phyloP scores from a whole-genome alignment of 2,113 vertebrate genomes.

The Brachyistius frenatus region DNA sequence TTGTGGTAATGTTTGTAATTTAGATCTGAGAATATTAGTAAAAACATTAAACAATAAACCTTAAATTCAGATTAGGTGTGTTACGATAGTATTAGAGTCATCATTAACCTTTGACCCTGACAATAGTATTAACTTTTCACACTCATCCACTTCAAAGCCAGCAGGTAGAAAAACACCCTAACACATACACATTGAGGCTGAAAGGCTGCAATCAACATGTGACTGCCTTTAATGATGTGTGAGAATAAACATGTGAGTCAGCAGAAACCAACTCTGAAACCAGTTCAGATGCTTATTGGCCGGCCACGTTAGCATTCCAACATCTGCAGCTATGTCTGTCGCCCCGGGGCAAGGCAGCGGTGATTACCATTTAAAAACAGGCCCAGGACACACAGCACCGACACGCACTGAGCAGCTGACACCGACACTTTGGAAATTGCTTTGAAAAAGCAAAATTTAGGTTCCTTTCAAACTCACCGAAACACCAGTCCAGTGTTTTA shows the following conservation, averaged over 20 bases:
- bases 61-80: not conserved
- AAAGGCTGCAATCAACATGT: conserved; percentile 60
- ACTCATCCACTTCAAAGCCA: conserved; percentile 64
- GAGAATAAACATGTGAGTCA: conserved; percentile 62
- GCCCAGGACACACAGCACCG: not conserved
- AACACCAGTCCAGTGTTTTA: too few species aligned
- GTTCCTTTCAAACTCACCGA: too few species aligned
- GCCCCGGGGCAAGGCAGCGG: conserved; percentile 24
- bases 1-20: not conserved
- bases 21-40: not conserved
- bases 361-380: conserved; percentile 70
- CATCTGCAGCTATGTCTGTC: conserved; percentile 58
- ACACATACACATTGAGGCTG: conserved; percentile 43
- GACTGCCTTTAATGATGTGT: conserved; percentile 61
- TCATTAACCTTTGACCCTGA: conserved; percentile 58
- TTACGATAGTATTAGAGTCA: conserved; percentile 29
- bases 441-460: too few species aligned
- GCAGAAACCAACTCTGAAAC: conserved; percentile 49
- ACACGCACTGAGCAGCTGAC: too few species aligned
- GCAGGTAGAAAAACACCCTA: conserved; percentile 56
- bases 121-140: conserved; percentile 29
- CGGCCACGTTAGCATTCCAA: conserved; percentile 51
- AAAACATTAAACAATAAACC: not conserved
- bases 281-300: conserved; percentile 74
- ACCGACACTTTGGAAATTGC: too few species aligned